These are phyloP conservation scores for Nibea coibor DNA, from an alignment of 2,113 vertebrate genomes.

Conservation along the genomic window DNA sequence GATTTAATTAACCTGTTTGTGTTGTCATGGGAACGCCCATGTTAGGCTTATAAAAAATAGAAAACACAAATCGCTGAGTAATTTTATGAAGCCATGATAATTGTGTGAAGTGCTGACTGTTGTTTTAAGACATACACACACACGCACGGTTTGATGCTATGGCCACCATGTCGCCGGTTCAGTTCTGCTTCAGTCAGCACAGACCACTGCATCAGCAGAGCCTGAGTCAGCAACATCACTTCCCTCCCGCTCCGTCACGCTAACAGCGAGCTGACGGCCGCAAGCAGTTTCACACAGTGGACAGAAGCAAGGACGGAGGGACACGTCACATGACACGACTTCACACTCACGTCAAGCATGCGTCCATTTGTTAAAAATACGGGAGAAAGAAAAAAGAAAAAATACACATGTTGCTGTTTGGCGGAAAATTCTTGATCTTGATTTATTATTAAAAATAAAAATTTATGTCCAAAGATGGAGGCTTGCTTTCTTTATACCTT, in stretches of 20 bases:
- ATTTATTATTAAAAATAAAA: too few relatives aligned
- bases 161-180: background rate
- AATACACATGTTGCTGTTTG: background rate
- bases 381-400: too few relatives aligned
- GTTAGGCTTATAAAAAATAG: too few relatives aligned
- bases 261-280: conserved; percentile 1
- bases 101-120: too few relatives aligned
- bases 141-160: background rate
- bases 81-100: too few relatives aligned
- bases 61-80: too few relatives aligned
- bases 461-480: too few relatives aligned
- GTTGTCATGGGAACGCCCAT: too few relatives aligned
- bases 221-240: conserved; percentile 75
- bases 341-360: background rate
- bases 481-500: too few relatives aligned
- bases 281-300: background rate
- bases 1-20: too few relatives aligned
- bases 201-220: conserved; percentile 29
- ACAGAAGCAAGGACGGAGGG: background rate
- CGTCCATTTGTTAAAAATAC: background rate
- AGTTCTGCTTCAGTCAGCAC: conserved; percentile 54
- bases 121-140: background rate
- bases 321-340: background rate
- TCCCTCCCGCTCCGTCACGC: conserved; percentile 41
- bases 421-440: too few relatives aligned